Conservation (phyloP, 1,140 invertebrate species). For the Drosophila sproati region DNA sequence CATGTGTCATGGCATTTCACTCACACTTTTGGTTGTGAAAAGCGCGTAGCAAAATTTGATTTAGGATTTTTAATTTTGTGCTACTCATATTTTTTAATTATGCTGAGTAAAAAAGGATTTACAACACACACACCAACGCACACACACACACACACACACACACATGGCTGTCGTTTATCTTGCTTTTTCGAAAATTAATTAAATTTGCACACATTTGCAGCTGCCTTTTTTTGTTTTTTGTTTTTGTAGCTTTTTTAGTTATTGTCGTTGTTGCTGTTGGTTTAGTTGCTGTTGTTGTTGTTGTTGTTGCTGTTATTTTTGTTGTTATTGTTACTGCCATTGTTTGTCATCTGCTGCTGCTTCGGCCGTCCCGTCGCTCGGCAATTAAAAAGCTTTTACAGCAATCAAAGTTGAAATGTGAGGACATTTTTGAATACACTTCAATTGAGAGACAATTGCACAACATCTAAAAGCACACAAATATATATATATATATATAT, state of each 20-base stretch:
- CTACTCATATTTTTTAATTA: conserved; percentile 84
- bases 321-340: conserved; percentile 12
- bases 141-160: conserved; percentile 22
- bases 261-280: too few relatives aligned
- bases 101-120: conserved; percentile 82
- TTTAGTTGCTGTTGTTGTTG: neutral
- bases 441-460: too few relatives aligned
- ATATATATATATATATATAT: too few relatives aligned
- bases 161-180: conserved; percentile 36
- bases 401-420: conserved; percentile 77
- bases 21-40: conserved; percentile 12
- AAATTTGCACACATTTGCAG: conserved; percentile 81
- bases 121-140: conserved; percentile 50
- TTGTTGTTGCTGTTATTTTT: conserved; percentile 13
- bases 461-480: too few relatives aligned
- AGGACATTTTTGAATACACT: conserved; percentile 33
- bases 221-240: conserved; percentile 40
- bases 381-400: conserved; percentile 82
- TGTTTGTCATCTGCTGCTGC: neutral
- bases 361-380: conserved; percentile 24
- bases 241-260: neutral
- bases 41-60: conserved; percentile 73
- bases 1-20: conserved; percentile 20
- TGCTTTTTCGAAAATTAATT: conserved; percentile 79
- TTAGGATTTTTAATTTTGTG: conserved; percentile 84